Conservation (phyloP, 2,113 vertebrate species). For the Neotoma lepida region DNA sequence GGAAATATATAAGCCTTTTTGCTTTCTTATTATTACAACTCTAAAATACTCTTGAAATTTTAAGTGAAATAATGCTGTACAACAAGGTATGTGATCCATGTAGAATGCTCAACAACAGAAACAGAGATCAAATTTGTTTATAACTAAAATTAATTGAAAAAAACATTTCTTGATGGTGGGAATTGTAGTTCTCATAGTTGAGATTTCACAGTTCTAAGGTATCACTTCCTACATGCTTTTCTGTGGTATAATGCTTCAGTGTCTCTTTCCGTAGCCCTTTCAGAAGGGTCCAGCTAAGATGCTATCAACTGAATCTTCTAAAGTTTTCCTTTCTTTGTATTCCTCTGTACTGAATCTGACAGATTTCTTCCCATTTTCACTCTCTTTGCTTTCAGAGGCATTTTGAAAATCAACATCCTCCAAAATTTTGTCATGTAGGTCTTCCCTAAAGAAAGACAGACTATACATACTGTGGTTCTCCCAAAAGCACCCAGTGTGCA, state of each 20-base stretch:
- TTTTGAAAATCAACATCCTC: background rate
- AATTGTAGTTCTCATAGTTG: background rate
- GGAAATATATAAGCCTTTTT: background rate
- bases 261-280: background rate
- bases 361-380: background rate
- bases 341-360: background rate
- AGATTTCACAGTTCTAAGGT: background rate
- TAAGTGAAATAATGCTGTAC: background rate
- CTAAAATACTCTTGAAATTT: conserved; percentile 11
- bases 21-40: conserved; percentile 32
- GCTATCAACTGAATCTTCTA: background rate
- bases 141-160: conserved; percentile 28
- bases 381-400: background rate
- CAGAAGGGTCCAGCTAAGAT: background rate
- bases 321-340: background rate
- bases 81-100: background rate
- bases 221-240: background rate
- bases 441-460: background rate
- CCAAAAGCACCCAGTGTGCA: background rate
- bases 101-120: background rate
- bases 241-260: background rate
- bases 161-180: background rate
- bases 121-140: background rate
- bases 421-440: background rate
- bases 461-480: background rate